Evolutionary conservation across 2,888 invertebrate genomes (phyloP), one percentile per base, ranked within the genome.

Genomic region (Protodeltote pygarga): DNA sequence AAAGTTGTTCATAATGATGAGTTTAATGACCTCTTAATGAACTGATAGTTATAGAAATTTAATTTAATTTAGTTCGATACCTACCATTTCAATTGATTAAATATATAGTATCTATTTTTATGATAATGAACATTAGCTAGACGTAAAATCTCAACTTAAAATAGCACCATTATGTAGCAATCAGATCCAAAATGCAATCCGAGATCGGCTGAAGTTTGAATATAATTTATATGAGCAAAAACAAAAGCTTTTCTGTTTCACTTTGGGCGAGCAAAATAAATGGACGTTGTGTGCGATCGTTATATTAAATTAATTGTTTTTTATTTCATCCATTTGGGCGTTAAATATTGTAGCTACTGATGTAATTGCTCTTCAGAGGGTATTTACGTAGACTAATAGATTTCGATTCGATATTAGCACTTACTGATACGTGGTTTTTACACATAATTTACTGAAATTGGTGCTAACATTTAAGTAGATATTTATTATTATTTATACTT

Each of bases 161-260:
- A n/a, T n/a, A n/a, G n/a, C n/a, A n/a, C n/a, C n/a, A n/a, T n/a
- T n/a, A n/a, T n/a, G n/a, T n/a, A n/a, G n/a, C n/a, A n/a, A n/a
- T n/a, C n/a, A n/a, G 20, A 42, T 48, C 16, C 27, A 20, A 15
- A 53, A 25, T 59, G 61, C 44, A 60, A 52, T 42, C 39, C 40
- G 42, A 47, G 42, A 66, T 62, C 49, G 52, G 24, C 24, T 15
- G 17, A 29, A 50, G 52, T 21, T 25, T 15, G 17, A 29, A 50
- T 52, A 46, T 65, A 68, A 59, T 59, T 68, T 50, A 55, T 58
- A 57, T 44, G 34, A 47, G 39, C 42, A 58, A 71, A 67, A 73
- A 52, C 61, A 62, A 60, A 55, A 59, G 44, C 45, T 51, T 63
- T 63, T 47, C 55, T 54, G 32, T 59, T 59, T 53, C 45, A 5